phyloP scores from a whole-genome alignment of 2,888 invertebrate species.

The Noctua comes region DNA sequence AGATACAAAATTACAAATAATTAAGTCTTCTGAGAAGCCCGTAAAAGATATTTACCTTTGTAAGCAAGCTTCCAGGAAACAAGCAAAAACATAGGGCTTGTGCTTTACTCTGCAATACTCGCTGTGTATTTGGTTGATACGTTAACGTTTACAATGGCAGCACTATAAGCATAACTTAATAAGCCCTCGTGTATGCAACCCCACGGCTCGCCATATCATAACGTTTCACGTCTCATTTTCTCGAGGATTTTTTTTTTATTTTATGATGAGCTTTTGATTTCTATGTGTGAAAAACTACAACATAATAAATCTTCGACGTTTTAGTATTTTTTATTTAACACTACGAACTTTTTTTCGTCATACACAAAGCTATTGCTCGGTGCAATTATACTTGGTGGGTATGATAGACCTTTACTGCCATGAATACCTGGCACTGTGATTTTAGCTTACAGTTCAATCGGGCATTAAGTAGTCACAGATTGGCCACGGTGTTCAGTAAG shows the following conservation, averaged over 20 bases:
- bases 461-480: background rate
- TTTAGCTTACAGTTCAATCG: background rate
- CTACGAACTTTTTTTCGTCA: background rate
- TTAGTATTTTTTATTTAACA: background rate
- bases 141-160: conserved; percentile 57
- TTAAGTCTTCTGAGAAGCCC: background rate
- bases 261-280: conserved; percentile 13
- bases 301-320: background rate
- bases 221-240: conserved; percentile 74
- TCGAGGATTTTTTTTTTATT: conserved; percentile 30
- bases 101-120: conserved; percentile 10
- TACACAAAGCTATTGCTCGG: background rate
- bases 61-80: conserved; percentile 1
- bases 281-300: background rate
- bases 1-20: background rate
- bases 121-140: conserved; percentile 3
- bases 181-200: conserved; percentile 78
- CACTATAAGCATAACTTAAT: conserved; percentile 74
- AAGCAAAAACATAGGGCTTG: conserved; percentile 3
- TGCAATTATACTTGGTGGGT: background rate
- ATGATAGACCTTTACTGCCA: background rate
- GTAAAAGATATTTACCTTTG: conserved; percentile 8
- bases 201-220: conserved; percentile 68
- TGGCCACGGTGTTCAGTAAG: background rate
- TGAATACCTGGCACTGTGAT: background rate